Evolutionary conservation across 2,888 invertebrate species (phyloP), one percentile per base, ranked within the genome.

Genomic region (Chouioia cunea): DNA sequence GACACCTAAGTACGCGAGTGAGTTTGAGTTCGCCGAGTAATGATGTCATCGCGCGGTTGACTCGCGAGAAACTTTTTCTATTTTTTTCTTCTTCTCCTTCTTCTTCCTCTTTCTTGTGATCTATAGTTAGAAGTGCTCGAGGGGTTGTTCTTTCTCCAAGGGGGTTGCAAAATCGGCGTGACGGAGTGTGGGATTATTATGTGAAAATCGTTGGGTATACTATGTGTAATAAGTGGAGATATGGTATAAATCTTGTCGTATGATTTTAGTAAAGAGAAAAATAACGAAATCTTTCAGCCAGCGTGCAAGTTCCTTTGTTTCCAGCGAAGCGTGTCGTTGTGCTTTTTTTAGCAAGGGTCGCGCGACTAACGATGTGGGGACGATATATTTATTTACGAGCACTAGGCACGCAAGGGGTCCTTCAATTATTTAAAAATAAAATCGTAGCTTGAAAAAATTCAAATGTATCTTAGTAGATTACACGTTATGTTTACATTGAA

Each of bases 311-410:
- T 63, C 58, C 64, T 69, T 59, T 60, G 70, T 60, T 65, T 18
- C 50, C 27, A 12, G 20, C 60, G 56, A 62, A 60, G 23, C 50
- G 52, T 44, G 54, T 52, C 22, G 12, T 46, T 50, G 50, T 22
- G 56, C 53, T 27, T 36, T 44, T n/a, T 6, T 14, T 6, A 14
- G 44, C 18, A n/a, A 15, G 44, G 15, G 6, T 53, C 43, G 63
- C 54, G 23, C 36, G 36, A 6, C 36, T 6, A 36, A 36, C 36
- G 36, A 36, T 36, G 36, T 36, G 10, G 27, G 12, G 52, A 44
- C 54, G 65, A 71, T 74, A 36, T 36, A 73, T 73, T 74, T 77
- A 74, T 77, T 75, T 74, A 76, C 68, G 68, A 63, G 71, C 73
- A 76, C 77, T 75, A 75, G 74, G 75, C 65, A 36, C 52, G 23